phyloP scores from a whole-genome alignment of 2,113 vertebrate genomes.

The Cisticola juncidis region DNA sequence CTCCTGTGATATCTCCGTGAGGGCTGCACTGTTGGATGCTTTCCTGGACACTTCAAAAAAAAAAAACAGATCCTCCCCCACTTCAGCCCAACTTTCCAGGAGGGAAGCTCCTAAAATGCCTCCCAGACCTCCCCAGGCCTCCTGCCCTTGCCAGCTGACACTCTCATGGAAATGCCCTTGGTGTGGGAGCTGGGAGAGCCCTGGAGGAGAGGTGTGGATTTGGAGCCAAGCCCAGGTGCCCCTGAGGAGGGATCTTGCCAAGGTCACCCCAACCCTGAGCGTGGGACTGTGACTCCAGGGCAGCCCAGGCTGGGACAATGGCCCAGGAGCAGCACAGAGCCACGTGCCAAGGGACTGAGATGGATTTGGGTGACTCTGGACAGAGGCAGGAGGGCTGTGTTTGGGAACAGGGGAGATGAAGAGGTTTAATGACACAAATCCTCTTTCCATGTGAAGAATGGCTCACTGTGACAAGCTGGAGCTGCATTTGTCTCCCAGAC shows the following conservation, averaged over 20 bases:
- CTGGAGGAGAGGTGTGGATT: rapidly evolving
- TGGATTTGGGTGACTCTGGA: background rate
- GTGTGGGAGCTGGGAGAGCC: background rate
- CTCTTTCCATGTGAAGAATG: background rate
- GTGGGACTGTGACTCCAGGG: background rate
- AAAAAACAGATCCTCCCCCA: background rate
- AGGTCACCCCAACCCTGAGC: background rate
- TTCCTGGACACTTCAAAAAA: background rate
- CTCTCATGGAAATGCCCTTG: background rate
- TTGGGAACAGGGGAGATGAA: background rate
- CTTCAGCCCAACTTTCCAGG: no score
- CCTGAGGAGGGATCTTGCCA: background rate
- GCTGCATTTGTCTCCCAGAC: conserved; percentile 24
- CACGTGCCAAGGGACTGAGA: rapidly evolving
- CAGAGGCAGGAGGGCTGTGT: background rate
- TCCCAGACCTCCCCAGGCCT: background rate
- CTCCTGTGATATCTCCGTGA: background rate
- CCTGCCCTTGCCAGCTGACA: background rate
- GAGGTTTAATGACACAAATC: background rate
- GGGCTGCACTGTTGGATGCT: background rate
- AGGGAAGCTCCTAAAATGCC: rapidly evolving
- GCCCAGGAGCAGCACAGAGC: background rate
- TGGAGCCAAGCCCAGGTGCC: background rate
- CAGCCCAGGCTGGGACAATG: background rate
- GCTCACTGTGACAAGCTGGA: background rate